Conservation (phyloP, 2,797 vertebrate species). For the Intellagama lesueurii region DNA sequence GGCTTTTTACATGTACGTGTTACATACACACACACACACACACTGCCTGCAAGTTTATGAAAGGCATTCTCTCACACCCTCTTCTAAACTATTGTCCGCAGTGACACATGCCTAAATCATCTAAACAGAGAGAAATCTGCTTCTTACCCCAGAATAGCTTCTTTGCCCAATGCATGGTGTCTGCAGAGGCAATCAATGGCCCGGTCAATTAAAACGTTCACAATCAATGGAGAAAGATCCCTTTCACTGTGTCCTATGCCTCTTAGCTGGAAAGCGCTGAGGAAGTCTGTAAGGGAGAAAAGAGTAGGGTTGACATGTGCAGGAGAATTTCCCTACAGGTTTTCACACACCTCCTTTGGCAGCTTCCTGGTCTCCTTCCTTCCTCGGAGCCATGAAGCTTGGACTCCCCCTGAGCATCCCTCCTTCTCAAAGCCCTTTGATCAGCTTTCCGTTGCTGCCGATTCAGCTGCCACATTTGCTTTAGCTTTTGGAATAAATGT, state of each 20-base stretch:
- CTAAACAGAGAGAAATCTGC: neutral
- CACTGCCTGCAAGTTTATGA: too few relatives aligned
- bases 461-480: conserved; percentile 2
- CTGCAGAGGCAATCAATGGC: neutral
- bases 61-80: neutral
- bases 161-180: neutral
- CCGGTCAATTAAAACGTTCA: neutral
- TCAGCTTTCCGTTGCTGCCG: neutral
- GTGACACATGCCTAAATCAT: neutral
- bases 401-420: neutral
- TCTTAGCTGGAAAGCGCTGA: neutral
- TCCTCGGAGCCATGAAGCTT: neutral
- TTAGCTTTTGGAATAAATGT: conserved; percentile 7
- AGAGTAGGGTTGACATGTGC: neutral
- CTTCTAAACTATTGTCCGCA: neutral
- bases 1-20: too few relatives aligned
- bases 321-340: neutral
- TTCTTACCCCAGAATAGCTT: neutral
- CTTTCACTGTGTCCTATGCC: neutral
- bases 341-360: neutral
- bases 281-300: neutral
- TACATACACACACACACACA: neutral
- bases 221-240: neutral
- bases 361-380: neutral
- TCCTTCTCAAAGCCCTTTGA: neutral